Percentiles rank a stretch among this genome's conserved stretches.
phyloP scores from a whole-genome alignment of 2,113 vertebrate species.

The Chlamydotis undulata region DNA sequence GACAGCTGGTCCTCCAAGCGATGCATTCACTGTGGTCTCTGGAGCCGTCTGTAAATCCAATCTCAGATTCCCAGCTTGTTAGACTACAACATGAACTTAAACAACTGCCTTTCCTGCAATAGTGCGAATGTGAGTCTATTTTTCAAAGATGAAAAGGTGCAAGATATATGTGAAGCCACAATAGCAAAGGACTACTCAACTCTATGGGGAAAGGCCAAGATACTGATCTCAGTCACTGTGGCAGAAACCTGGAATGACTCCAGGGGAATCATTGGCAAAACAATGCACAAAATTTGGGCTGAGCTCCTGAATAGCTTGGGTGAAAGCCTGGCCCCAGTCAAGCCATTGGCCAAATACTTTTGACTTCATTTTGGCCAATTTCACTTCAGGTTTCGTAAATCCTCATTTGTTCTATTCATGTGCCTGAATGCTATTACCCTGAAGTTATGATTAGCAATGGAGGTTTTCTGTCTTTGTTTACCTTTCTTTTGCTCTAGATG shows the following conservation, averaged over 20 bases:
- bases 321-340: conserved; percentile 7
- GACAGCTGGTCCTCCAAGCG: neutral
- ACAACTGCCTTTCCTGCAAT: neutral
- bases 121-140: rapidly evolving
- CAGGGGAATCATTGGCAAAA: neutral
- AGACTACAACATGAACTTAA: neutral
- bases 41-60: neutral
- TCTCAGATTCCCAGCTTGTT: neutral
- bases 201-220: neutral
- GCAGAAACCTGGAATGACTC: neutral
- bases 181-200: neutral
- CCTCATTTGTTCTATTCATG: neutral
- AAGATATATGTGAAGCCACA: neutral
- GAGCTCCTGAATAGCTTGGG: neutral
- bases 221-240: neutral
- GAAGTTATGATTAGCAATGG: neutral
- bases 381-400: neutral
- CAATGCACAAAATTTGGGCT: neutral
- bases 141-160: neutral
- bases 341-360: neutral
- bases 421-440: neutral
- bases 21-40: rapidly evolving
- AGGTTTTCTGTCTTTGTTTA: neutral
- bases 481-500: neutral
- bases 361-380: neutral